Percentiles rank a stretch among this genome's conserved stretches.
These are phyloP conservation scores for Auanema sp. DNA, from an alignment of 2,888 invertebrate species.

Conservation along the genomic window DNA sequence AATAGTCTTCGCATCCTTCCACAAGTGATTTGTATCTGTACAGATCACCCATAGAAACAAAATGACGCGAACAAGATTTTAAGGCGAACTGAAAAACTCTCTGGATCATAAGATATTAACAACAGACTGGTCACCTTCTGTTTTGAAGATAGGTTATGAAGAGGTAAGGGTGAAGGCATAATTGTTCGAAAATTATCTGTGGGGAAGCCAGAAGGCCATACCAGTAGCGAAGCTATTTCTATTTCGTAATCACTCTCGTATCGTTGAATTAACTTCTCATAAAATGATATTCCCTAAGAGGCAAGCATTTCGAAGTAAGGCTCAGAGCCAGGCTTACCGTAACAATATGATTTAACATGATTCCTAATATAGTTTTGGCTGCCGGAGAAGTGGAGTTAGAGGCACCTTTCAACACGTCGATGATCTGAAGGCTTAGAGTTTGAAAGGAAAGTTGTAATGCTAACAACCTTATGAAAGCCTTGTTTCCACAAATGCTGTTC, in stretches of 20 bases:
- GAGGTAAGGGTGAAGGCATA: constrained; percentile 4
- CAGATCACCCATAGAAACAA: constrained; percentile 87
- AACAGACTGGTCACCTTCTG: constrained; percentile 14
- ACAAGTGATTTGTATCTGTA: constrained; percentile 83
- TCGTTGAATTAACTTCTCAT: constrained; percentile 76
- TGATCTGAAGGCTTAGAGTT: constrained; percentile 11
- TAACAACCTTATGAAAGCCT: constrained; percentile 34
- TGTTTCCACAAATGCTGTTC: constrained; percentile 41
- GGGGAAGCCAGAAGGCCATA: constrained; percentile 21
- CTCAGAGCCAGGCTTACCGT: neutral
- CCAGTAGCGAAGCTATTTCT: constrained; percentile 68
- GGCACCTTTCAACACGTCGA: constrained; percentile 14
- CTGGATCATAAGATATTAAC: neutral
- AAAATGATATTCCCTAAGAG: constrained; percentile 69
- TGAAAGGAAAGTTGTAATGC: neutral
- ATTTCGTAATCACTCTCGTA: constrained; percentile 78
- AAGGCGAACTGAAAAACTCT: constrained; percentile 31
- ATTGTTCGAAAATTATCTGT: constrained; percentile 13
- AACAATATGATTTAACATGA: constrained; percentile 8
- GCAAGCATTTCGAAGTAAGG: neutral
- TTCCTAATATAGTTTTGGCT: constrained; percentile 9
- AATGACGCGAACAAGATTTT: constrained; percentile 80
- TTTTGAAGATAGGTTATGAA: constrained; percentile 1
- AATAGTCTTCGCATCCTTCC: constrained; percentile 76
- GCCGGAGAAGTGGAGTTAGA: constrained; percentile 10